Base-by-base conservation (phyloP, 2,113 vertebrate genomes). In the Thermophis baileyi region DNA sequence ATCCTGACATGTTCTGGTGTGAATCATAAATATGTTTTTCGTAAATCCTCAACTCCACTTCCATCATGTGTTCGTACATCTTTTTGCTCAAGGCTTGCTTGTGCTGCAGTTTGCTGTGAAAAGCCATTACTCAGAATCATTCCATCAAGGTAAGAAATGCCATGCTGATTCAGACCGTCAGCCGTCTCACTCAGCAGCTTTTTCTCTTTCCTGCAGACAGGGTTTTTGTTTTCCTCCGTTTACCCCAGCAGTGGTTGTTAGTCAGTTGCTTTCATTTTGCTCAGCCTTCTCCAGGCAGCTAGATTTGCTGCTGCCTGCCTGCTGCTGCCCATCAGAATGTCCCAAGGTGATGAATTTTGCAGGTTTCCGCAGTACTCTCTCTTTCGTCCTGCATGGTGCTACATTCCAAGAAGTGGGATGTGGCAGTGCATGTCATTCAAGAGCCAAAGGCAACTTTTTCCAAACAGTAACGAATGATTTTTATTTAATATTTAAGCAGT, bases 11-110 rank as follows among this genome's bases (percentile, higher is more conserved):
- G 86, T 88, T 60, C 27, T 53, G 57, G 60, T 40, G 44, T 86
- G 92, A 86, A 89, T 92, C 92, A 89, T 35, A 40, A 93, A 93
- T 63, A 90, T 51, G 81, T 93, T 93, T 93, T 63, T 18, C 24
- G 54, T 63, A 93, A 46, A 93, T 35, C 50, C 22, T 51, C 11
- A 87, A 46, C 81, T 86, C 44, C n/a, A 22, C 53, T 90, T 16
- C 53, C 35, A 27, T 86, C 88, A 60, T 50, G 74, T 22, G 63
- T 49, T 12, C 8, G 40, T 35, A 60, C 63, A 35, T n/a, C 88
- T 74, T 90, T 93, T 55, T 90, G 74, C 54, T 93, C 60, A 69
- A 90, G 46, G 88, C 89, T 90, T 89, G 12, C 88, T 89, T 60
- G 88, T 60, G 69, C 18, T 3, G 0, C 40, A 44, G 35, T 90